Conservation (phyloP, 2,797 vertebrate species). For the Limnodromus scolopaceus region DNA sequence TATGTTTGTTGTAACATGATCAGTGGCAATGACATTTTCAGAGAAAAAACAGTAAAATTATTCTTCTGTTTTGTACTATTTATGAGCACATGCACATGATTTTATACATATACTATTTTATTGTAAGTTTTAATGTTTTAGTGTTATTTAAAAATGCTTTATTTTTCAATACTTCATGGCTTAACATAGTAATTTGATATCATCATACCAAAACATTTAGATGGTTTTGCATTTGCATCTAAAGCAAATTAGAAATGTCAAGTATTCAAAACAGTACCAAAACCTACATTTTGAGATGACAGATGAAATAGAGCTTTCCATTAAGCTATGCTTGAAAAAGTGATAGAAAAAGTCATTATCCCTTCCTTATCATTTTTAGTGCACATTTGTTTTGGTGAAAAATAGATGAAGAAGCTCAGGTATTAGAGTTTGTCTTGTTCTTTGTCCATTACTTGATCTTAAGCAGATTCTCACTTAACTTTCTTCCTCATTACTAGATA, state of each 20-base stretch:
- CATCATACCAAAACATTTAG: background rate
- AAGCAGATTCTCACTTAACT: background rate
- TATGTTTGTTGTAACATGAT: background rate
- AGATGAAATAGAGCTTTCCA: background rate
- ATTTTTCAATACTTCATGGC: background rate
- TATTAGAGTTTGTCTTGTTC: background rate
- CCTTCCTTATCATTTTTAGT: background rate
- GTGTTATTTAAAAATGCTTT: fast-evolving
- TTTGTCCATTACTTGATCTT: background rate
- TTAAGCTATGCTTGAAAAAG: background rate
- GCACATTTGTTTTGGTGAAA: background rate
- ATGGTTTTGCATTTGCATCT: background rate
- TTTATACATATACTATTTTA: background rate
- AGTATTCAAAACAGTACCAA: background rate
- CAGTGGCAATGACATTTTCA: background rate
- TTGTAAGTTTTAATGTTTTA: background rate
- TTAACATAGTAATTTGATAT: background rate
- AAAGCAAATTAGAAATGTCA: background rate
- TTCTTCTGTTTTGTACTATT: background rate
- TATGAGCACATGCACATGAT: background rate
- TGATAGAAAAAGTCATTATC: background rate
- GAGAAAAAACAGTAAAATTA: background rate
- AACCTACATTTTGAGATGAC: background rate
- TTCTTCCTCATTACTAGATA: background rate
- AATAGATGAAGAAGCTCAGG: background rate